A percentile compares a stretch with the other conserved stretches of the same genome.
Evolutionary conservation across 1,140 invertebrate genomes (phyloP).

Genomic region (Drosophila kanapiae): DNA sequence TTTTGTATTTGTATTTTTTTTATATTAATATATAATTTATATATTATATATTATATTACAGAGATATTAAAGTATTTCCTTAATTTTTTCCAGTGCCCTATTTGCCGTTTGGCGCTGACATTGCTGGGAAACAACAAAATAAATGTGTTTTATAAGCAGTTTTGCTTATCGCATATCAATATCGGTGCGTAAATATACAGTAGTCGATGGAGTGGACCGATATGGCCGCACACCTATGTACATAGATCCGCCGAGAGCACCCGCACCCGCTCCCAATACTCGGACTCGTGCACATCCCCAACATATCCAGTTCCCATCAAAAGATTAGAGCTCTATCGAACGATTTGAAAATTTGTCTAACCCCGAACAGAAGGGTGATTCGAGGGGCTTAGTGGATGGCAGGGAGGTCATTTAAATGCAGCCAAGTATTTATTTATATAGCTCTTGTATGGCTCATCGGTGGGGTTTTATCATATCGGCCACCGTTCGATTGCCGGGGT

Average conservation of each 20-base stretch:
- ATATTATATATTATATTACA: neutral
- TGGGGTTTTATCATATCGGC: conserved; percentile 51
- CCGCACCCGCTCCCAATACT: conserved; percentile 1
- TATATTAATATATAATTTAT: too few species aligned
- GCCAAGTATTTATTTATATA: conserved; percentile 38
- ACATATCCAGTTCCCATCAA: neutral
- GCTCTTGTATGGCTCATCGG: conserved; percentile 40
- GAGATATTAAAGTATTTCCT: too few species aligned
- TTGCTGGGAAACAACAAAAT: conserved; percentile 71
- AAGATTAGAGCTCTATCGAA: conserved; percentile 62
- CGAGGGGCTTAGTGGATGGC: neutral
- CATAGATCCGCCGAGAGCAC: conserved; percentile 43
- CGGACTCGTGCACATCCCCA: neutral
- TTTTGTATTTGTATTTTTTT: too few species aligned
- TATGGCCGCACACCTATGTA: conserved; percentile 62
- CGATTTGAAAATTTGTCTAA: conserved; percentile 24
- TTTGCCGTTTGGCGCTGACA: conserved; percentile 10
- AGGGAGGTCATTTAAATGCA: conserved; percentile 48
- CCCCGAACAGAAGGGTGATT: conserved; percentile 3
- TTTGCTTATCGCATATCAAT: conserved; percentile 83
- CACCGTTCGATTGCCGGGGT: conserved; percentile 32
- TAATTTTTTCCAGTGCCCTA: neutral
- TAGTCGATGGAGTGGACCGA: conserved; percentile 75
- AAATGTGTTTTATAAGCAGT: conserved; percentile 83
- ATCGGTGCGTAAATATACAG: conserved; percentile 84